Percentiles rank a stretch among this genome's conserved stretches.
Evolutionary conservation across 2,888 invertebrate species (phyloP).

Genomic region (Junonia oenone): DNA sequence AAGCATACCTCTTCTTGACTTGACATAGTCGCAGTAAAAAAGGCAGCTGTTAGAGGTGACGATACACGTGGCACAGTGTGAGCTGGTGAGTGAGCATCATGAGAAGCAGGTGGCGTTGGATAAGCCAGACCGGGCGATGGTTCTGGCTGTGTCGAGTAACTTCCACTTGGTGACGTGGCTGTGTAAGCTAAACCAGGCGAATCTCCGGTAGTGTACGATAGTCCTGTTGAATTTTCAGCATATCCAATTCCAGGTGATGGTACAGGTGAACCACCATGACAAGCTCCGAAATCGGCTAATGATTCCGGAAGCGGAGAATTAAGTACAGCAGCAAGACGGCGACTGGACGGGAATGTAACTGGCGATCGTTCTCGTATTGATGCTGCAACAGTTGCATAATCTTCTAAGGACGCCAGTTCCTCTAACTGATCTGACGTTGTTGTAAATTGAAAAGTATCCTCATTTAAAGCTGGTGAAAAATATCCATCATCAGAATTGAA

Average conservation of each 20-base stretch:
- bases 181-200: conserved; percentile 64
- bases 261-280: conserved; percentile 81
- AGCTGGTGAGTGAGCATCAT: conserved; percentile 86
- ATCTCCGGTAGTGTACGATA: conserved; percentile 87
- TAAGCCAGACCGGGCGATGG: conserved; percentile 87
- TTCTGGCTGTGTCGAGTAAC: conserved; percentile 63
- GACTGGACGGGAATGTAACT: conserved; percentile 82
- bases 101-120: conserved; percentile 93
- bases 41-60: conserved; percentile 90
- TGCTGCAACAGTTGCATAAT: conserved; percentile 80
- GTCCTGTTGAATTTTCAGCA: conserved; percentile 79
- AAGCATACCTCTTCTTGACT: conserved; percentile 85
- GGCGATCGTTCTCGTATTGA: conserved; percentile 79
- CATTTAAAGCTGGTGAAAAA: conserved; percentile 83
- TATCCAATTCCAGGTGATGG: conserved; percentile 76
- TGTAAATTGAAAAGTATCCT: conserved; percentile 86
- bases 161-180: conserved; percentile 62
- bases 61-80: conserved; percentile 84
- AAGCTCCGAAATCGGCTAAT: conserved; percentile 89
- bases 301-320: conserved; percentile 89
- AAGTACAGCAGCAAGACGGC: conserved; percentile 86
- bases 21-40: conserved; percentile 91
- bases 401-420: conserved; percentile 81
- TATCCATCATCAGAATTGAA: conserved; percentile 83
- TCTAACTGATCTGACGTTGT: conserved; percentile 82